A percentile compares a stretch with the other conserved stretches of the same genome.
Evolutionary conservation across 2,888 invertebrate species (phyloP).

Genomic region (Sympetrum striolatum): DNA sequence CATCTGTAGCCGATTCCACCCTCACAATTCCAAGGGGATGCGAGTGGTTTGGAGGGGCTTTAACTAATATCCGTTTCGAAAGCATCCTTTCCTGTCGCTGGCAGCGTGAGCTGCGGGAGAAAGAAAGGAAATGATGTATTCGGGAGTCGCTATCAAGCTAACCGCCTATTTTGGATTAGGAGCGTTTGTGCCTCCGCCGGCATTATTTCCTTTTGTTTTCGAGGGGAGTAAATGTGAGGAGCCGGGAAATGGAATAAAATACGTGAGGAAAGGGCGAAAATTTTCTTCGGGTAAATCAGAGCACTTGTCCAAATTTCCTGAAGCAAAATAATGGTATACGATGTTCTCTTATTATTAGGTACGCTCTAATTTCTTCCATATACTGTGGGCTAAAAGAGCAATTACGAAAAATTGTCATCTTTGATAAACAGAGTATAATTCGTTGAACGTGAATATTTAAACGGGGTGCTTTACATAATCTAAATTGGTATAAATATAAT

Average conservation of each 20-base stretch:
- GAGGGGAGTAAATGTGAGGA: background rate
- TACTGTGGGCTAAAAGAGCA: no score
- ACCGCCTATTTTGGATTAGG: background rate
- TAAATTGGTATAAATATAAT: no score
- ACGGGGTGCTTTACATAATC: no score
- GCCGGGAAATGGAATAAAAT: background rate
- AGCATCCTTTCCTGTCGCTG: conserved; percentile 33
- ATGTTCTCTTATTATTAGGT: no score
- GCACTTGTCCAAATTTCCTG: no score
- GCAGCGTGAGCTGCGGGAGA: background rate
- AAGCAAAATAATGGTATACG: no score
- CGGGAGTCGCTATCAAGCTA: background rate
- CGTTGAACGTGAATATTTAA: no score
- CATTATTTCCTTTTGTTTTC: background rate
- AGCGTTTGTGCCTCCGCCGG: background rate
- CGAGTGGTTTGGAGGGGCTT: background rate
- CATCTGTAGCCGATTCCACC: background rate
- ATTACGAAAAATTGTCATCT: no score
- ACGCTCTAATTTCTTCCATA: no score
- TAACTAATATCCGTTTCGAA: conserved; percentile 39
- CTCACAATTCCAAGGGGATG: background rate
- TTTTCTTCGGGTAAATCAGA: no score
- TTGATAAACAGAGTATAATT: no score
- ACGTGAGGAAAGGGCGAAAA: no score
- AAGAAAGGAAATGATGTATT: background rate